Evolutionary conservation across 2,113 vertebrate genomes (phyloP).

Genomic region (Chlorocebus sabaeus): DNA sequence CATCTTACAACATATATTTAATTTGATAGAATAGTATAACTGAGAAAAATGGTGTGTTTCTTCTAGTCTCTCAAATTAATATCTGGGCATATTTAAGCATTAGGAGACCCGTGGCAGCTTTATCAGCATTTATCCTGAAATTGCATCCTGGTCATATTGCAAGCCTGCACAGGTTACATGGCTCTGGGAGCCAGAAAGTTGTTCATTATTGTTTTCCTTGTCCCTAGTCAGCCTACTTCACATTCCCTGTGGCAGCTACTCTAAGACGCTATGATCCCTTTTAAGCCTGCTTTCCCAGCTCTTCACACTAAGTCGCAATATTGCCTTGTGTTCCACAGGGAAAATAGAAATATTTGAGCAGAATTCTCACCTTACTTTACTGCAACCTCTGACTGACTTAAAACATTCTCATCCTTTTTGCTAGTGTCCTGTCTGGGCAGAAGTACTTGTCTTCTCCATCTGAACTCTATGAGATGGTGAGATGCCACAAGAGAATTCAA

Average conservation of each 20-base stretch:
- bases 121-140: not conserved
- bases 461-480: not conserved
- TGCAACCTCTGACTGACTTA: not conserved
- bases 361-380: not conserved
- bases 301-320: not conserved
- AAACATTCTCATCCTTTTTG: not conserved
- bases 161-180: not conserved
- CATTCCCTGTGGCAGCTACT: not conserved
- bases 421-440: not conserved
- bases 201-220: not conserved
- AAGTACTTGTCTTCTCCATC: not conserved
- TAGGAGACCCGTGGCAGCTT: not conserved
- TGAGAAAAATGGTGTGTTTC: not conserved
- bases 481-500: not conserved
- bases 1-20: not conserved
- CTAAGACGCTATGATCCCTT: not conserved
- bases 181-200: not conserved
- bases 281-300: not conserved
- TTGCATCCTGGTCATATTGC: not conserved
- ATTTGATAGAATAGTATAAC: not conserved
- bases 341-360: conserved; percentile 12
- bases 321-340: not conserved
- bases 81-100: not conserved
- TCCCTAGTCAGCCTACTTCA: not conserved
- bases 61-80: not conserved